Base-by-base conservation (phyloP, 2,113 vertebrate species). In the Zosterops borbonicus region DNA sequence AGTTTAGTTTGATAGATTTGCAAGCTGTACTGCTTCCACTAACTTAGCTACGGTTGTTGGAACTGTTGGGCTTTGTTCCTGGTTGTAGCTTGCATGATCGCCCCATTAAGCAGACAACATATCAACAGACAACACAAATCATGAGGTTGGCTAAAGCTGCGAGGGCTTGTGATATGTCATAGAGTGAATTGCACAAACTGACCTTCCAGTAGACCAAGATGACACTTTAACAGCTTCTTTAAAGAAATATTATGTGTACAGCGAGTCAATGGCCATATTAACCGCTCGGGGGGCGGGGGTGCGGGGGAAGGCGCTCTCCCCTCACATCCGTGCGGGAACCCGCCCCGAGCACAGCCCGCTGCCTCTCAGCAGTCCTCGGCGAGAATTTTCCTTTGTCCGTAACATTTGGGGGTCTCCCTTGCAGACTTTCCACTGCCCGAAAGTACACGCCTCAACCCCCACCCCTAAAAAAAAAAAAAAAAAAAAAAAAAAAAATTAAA, bases 101-200 rank as follows among this genome's bases (percentile, higher is more conserved):
- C 98, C 98, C 99, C 99, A 99, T 99, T 99, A 99, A 98, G 98
- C 99, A 99, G 98, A 99, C 98, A 97, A 97, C 98, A 97, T 98
- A 99, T 99, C 98, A 99, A 98, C 97, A 97, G 98, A 98, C 98
- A 98, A 98, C 98, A 98, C 98, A 98, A 98, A 98, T 98, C 98
- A 98, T 95, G 97, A 97, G 97, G 98, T 97, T 97, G 98, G 98
- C 98, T 98, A 98, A 98, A 98, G 97, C 97, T 98, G 97, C 97
- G 92, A 98, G 97, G 90, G 96, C 91, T 97, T 98, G 96, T 84
- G 96, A 95, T 95, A 96, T 97, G 94, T 97, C 95, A 95, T 95
- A 96, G 94, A 95, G 92, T 87, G 94, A 93, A 96, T 96, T 98
- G 97, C 96, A 97, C 97, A 96, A 98, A 97, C 96, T 97, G 97